These are phyloP conservation scores for Poecilia velifera DNA, from an alignment of 2,797 vertebrate species.

Conservation along the genomic window DNA sequence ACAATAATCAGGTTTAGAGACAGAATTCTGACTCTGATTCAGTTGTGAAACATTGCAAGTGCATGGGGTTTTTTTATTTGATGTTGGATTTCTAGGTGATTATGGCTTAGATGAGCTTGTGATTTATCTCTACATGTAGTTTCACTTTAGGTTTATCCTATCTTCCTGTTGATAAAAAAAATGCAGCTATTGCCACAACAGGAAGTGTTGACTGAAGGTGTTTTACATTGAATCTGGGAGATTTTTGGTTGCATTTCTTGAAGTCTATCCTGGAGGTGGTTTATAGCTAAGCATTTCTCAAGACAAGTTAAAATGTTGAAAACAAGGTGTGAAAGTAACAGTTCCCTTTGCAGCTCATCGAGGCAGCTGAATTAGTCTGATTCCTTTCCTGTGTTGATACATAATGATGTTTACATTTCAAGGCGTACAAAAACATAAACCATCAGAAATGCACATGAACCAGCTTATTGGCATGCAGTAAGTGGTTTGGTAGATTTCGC, in stretches of 20 bases:
- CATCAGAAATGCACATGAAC: background rate
- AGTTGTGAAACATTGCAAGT: background rate
- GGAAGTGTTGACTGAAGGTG: conserved; percentile 1
- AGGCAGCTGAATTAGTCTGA: background rate
- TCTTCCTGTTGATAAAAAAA: background rate
- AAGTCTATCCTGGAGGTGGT: background rate
- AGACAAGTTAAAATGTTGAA: background rate
- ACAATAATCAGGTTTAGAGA: background rate
- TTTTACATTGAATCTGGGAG: background rate
- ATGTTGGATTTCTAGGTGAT: background rate
- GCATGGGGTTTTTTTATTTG: background rate
- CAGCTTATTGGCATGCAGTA: background rate
- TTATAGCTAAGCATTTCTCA: background rate
- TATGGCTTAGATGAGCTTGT: background rate
- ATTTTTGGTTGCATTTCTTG: background rate
- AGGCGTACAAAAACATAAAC: background rate
- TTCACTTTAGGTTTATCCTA: background rate
- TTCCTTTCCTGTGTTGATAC: background rate
- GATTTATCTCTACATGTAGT: background rate
- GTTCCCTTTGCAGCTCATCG: background rate
- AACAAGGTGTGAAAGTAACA: background rate
- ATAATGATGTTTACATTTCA: background rate
- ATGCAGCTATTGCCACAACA: background rate
- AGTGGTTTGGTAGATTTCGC: background rate
- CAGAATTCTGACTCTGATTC: background rate